A percentile compares a stretch with the other conserved stretches of the same genome.
These are phyloP conservation scores for Apis florea DNA, from an alignment of 1,140 invertebrate species.

Conservation along the genomic window DNA sequence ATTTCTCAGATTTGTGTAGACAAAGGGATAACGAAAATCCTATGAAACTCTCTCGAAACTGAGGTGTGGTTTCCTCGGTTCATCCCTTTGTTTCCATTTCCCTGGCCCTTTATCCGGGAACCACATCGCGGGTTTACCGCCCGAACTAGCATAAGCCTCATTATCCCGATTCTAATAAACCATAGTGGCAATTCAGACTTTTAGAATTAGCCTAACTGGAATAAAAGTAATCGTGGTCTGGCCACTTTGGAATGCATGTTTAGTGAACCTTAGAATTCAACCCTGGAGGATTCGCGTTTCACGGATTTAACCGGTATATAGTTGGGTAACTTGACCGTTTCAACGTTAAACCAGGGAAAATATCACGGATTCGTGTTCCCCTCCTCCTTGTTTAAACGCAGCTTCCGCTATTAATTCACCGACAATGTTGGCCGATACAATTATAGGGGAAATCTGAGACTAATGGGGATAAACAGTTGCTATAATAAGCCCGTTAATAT, in stretches of 20 bases:
- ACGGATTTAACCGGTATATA: background rate
- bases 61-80: background rate
- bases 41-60: background rate
- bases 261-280: background rate
- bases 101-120: background rate
- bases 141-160: background rate
- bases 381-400: background rate
- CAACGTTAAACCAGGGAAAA: background rate
- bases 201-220: background rate
- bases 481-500: conserved; percentile 16
- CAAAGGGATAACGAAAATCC: background rate
- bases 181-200: background rate
- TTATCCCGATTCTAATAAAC: conserved; percentile 5
- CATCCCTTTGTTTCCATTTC: background rate
- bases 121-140: background rate
- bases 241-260: background rate
- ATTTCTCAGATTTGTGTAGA: background rate
- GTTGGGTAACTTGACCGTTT: background rate
- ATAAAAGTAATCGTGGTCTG: background rate
- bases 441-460: background rate
- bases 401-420: conserved; percentile 6
- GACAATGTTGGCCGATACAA: background rate
- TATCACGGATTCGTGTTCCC: background rate
- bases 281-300: background rate
- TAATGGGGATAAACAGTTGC: conserved; percentile 25